phyloP scores from a whole-genome alignment of 2,888 invertebrate species.

The Aplocera efformata region DNA sequence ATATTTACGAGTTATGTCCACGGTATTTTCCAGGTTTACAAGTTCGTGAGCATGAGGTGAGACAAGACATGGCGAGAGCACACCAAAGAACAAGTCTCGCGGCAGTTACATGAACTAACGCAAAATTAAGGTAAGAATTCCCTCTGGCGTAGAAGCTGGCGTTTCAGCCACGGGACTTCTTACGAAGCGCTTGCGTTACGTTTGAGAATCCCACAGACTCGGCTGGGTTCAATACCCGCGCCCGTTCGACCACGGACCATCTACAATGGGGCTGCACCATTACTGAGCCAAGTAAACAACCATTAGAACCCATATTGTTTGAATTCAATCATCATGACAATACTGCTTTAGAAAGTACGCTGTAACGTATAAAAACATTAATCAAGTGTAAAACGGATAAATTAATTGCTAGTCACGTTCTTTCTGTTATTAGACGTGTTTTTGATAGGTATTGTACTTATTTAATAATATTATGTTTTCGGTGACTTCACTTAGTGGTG shows the following conservation, averaged over 20 bases:
- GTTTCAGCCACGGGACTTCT: slow-evolving; percentile 27
- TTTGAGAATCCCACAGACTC: slow-evolving; percentile 50
- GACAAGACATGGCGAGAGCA: slow-evolving; percentile 19
- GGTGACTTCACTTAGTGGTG: too few relatives aligned
- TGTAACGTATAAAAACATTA: too few relatives aligned
- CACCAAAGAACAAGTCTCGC: too few relatives aligned
- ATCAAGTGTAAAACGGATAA: too few relatives aligned
- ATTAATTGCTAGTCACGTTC: too few relatives aligned
- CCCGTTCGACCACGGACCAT: slow-evolving; percentile 51
- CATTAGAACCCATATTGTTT: slow-evolving; percentile 6
- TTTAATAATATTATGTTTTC: too few relatives aligned
- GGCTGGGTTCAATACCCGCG: slow-evolving; percentile 70
- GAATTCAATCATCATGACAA: too few relatives aligned
- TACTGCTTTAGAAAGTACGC: too few relatives aligned
- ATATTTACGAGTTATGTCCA: slow-evolving; percentile 18
- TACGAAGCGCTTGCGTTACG: slow-evolving; percentile 21
- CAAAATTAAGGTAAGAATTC: too few relatives aligned
- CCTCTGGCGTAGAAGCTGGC: slow-evolving; percentile 24
- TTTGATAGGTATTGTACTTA: too few relatives aligned
- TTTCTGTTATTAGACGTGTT: too few relatives aligned
- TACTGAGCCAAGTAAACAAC: slow-evolving; percentile 47
- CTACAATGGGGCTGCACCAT: slow-evolving; percentile 52
- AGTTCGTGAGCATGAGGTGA: slow-evolving; percentile 51
- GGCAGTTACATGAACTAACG: not conserved
- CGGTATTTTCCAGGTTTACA: slow-evolving; percentile 29